Base-by-base conservation (phyloP, 1,140 invertebrate genomes). In the Xylocopa sonorina region DNA sequence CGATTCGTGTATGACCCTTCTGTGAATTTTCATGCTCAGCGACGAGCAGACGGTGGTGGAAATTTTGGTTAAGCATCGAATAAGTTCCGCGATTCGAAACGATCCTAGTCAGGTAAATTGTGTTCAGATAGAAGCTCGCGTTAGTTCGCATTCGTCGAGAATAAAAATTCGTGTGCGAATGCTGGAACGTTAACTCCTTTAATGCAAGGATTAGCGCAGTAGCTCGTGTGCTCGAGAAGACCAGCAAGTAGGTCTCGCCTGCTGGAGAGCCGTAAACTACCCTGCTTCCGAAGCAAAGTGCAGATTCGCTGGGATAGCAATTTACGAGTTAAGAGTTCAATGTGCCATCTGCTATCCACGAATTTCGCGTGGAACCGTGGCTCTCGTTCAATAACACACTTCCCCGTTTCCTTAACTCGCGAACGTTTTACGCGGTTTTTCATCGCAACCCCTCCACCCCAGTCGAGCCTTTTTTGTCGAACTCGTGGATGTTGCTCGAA, bases 271-370 rank as follows among this genome's bases (percentile, higher is more conserved):
- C 48, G 18, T 34, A 58, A 38, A 58, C 21, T 34, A 58, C 32
- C 1, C 3, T 34, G 29, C 9, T 58, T 58, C 32, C 18, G 21
- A 14, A n/a, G n/a, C 9, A 1, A 5, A 10, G 18, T 12, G 9
- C 9, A 34, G 32, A 9, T 34, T 58, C 38, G 29, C 7, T 21
- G 57, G 0, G 16, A 32, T 21, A 12, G 32, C 9, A 58, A 58
- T 64, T 64, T 64, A 64, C 24, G 38, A 64, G 62, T 29, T 46
- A 27, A 46, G 46, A 29, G 24, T 63, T 63, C 62, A 27, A 63
- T 29, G 38, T 43, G n/a, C 10, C 21, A 4, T n/a, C 24, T 21
- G 14, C n/a, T 27, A 43, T 27, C 41, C 29, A 46, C 24, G 38
- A 27, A 64, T 64, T 43, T 64, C 41, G 14, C 34, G n/a, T 3